These are phyloP conservation scores for Hycleus cichorii DNA, from an alignment of 1,140 invertebrate genomes.

Conservation along the genomic window DNA sequence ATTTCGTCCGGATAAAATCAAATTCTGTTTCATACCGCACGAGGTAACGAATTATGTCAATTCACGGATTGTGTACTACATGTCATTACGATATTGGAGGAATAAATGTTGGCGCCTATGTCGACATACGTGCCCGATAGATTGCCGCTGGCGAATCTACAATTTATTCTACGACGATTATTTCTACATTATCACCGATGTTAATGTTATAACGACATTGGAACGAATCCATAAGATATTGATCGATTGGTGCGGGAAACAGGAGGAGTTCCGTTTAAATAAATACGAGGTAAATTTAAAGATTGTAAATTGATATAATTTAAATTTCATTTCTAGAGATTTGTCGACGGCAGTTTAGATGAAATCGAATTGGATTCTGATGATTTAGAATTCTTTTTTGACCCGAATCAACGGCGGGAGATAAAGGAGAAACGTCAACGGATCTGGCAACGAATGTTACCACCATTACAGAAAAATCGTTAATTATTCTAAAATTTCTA, in stretches of 20 bases:
- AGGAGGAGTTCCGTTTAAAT: conserved; percentile 1
- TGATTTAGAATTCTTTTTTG: conserved; percentile 19
- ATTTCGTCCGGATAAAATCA: conserved; percentile 12
- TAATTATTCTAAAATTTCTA: too few species aligned
- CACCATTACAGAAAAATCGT: not conserved
- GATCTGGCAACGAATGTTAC: conserved; percentile 13
- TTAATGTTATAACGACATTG: conserved; percentile 4
- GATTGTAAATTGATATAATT: too few species aligned
- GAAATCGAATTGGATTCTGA: conserved; percentile 7
- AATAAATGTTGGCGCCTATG: conserved; percentile 15
- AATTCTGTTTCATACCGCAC: conserved; percentile 14
- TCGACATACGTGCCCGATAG: conserved; percentile 16
- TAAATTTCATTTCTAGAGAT: conserved; percentile 5
- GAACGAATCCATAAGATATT: conserved; percentile 5
- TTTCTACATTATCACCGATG: conserved; percentile 3
- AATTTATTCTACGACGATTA: not conserved
- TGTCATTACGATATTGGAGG: conserved; percentile 7
- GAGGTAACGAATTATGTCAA: conserved; percentile 1
- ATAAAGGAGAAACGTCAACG: not conserved
- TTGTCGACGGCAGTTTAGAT: not conserved
- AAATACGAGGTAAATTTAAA: conserved; percentile 2
- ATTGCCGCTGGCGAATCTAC: conserved; percentile 9
- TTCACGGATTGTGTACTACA: conserved; percentile 8
- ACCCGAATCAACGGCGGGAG: conserved; percentile 5
- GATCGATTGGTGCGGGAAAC: conserved; percentile 1